A percentile compares a stretch with the other conserved stretches of the same genome.
phyloP scores from a whole-genome alignment of 2,113 vertebrate species.

The Muntiacus reevesi region DNA sequence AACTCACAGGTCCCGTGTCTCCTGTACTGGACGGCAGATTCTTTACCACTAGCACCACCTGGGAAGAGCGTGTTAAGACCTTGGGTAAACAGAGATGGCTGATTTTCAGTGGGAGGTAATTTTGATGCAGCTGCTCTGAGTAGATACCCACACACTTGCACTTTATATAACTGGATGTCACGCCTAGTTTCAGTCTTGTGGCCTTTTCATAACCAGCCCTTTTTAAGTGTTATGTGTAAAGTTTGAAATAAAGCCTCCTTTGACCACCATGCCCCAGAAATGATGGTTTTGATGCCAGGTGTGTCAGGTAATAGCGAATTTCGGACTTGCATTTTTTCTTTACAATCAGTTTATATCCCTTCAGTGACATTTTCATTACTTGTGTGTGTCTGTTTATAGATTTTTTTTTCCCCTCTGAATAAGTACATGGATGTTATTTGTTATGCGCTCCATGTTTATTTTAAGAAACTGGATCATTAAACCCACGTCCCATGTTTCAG shows the following conservation, averaged over 20 bases:
- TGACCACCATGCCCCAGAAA: constrained; percentile 27
- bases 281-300: constrained; percentile 50
- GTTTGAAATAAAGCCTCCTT: constrained; percentile 54
- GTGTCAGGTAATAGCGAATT: constrained; percentile 30
- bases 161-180: neutral
- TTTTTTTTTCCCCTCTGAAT: neutral
- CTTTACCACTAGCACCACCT: neutral
- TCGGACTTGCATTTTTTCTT: constrained; percentile 58
- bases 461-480: constrained; percentile 70
- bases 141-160: neutral
- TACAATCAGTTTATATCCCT: constrained; percentile 59
- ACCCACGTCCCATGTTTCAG: constrained; percentile 57
- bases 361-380: constrained; percentile 63
- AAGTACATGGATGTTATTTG: constrained; percentile 59
- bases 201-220: neutral
- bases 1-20: neutral
- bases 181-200: neutral
- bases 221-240: neutral
- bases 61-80: neutral
- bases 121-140: neutral
- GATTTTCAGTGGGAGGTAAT: neutral
- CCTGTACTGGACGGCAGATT: neutral
- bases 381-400: constrained; percentile 40
- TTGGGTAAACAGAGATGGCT: neutral
- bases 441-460: constrained; percentile 34